Base-by-base conservation (phyloP, 2,888 invertebrate genomes). In the Crossocerus cetratus region DNA sequence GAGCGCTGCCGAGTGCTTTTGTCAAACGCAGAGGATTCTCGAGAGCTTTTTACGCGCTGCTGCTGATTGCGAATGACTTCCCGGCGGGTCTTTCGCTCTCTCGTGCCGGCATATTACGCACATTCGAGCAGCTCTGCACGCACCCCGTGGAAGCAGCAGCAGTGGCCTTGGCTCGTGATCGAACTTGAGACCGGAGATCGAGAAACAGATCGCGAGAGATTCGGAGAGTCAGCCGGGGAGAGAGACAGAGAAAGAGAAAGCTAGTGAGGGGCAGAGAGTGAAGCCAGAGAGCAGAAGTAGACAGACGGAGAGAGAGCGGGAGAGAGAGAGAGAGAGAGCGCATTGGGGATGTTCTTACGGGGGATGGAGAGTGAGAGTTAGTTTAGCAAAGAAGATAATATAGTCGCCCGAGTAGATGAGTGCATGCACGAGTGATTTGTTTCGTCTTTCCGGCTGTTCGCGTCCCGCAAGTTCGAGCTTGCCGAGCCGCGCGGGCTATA, bases 361-460 rank as follows among this genome's bases (percentile, higher is more conserved):
- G 45, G 18, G 32, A 64, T 20, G 71, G 66, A 72, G 32, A 65
- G 68, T 80, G 65, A 49, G 16, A 73, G 70, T 78, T 72, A 76
- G 65, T 76, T 71, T 21, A 68, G 72, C 65, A 76, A 58, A 72
- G 63, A 70, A 66, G 66, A 66, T 65, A 68, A 74, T 69, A 69
- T 67, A 70, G 70, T 76, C 42, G 62, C 60, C 65, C 71, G 65
- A 66, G 22, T 67, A 74, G 67, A 76, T 69, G 68, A 11, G 32
- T 32, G 63, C 80, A 81, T 81, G 80, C 80, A 81, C 71, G 75
- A 70, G 71, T 72, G 55, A 65, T 73, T 68, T 72, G 32, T 53
- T 61, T 58, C 45, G 23, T 56, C 32, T 32, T 32, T 1, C 32
- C 32, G 32, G 3, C 8, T 32, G 32, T 32, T 32, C 32, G 32